Base-by-base conservation (phyloP, 2,888 invertebrate genomes). In the Euzetes globulus region DNA sequence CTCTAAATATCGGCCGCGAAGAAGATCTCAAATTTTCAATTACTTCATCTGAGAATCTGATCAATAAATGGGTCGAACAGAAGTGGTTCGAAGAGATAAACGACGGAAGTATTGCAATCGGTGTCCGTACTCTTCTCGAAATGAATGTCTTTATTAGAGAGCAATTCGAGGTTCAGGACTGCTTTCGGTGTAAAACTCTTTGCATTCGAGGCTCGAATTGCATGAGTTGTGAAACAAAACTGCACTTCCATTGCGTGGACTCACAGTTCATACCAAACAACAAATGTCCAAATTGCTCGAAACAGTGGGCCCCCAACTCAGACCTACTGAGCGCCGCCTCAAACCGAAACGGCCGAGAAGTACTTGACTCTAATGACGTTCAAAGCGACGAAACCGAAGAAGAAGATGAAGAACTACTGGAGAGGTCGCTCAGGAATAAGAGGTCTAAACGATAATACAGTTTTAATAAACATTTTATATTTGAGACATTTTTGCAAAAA, bases 231-330 rank as follows among this genome's bases (percentile, higher is more conserved):
- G 63, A 63, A 6, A 63, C 33, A 4, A 63, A 63, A 63, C 17
- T 63, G 17, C 63, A 63, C 17, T 29, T 29, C 33, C 27, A 63
- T 29, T 63, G 63, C 63, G 13, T 17, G 4, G 63, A 63, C 33
- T 27, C 63, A 15, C 27, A 33, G 17, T 63, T 63, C 63, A 63
- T 63, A 29, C 63, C 27, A 29, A 63, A 63, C 63, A 63, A 63
- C n/a, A 27, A 29, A n/a, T 63, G 63, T 29, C 63, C 63, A 6
- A 63, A 63, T 63, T 63, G 63, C 29, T 27, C 29, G 13, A 27
- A 63, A 63, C 29, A 27, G 63, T 63, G 9, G 9, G 29, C 13
- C 3, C n/a, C 47, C 47, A 47, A 17, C 13, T 3, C 47, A 13
- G 15, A 47, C 3, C 7, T 17, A 13, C 13, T 47, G 15, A n/a